Evolutionary conservation across 2,797 vertebrate genomes (phyloP).

Genomic region (Prionace glauca): DNA sequence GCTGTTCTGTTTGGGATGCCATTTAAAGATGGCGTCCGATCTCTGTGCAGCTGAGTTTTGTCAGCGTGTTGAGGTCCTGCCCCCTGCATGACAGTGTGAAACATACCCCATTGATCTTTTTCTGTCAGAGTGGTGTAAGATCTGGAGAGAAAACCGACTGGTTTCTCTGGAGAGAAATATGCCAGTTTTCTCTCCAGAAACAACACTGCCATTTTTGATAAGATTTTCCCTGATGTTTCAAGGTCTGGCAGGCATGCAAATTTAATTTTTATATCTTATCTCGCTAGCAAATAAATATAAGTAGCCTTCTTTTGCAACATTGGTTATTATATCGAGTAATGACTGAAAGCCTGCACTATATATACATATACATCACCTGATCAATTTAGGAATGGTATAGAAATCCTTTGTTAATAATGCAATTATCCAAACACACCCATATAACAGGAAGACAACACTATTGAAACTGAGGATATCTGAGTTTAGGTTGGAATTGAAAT

Average conservation of each 20-base stretch:
- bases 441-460: background rate
- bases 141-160: no score
- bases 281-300: background rate
- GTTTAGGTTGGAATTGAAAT: background rate
- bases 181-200: no score
- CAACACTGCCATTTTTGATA: no score
- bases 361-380: background rate
- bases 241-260: background rate
- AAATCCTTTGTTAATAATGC: background rate
- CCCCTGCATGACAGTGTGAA: no score
- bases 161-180: no score
- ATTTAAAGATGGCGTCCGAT: no score
- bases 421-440: background rate
- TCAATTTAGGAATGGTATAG: background rate
- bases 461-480: background rate
- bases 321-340: background rate
- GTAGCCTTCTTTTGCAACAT: background rate
- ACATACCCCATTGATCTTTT: no score
- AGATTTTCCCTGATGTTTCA: no score
- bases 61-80: no score
- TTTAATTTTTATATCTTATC: background rate
- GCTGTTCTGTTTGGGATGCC: no score
- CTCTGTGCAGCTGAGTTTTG: no score
- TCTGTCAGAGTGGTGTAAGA: no score
- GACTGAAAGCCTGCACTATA: background rate